Conservation (phyloP, 1,140 invertebrate species). For the Calliopsis andreniformis region DNA sequence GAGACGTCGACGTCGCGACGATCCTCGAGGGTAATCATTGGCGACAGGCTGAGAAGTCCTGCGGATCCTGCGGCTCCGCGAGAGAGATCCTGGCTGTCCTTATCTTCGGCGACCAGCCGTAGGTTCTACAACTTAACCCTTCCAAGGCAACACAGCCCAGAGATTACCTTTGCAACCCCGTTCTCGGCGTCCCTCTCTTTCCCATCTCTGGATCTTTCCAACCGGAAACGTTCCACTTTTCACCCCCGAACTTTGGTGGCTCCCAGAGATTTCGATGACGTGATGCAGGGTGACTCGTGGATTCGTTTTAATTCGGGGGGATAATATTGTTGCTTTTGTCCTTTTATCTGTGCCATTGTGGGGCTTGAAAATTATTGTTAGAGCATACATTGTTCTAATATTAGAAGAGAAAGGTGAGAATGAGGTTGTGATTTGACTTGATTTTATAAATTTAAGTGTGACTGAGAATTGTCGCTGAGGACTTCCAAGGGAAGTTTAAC, state of each 20-base stretch:
- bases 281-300: too few relatives aligned
- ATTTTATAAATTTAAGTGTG: too few relatives aligned
- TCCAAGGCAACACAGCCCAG: constrained; percentile 66
- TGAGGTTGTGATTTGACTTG: too few relatives aligned
- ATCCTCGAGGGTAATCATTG: constrained; percentile 59
- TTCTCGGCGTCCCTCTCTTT: constrained; percentile 6
- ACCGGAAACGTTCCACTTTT: constrained; percentile 17
- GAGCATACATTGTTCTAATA: too few relatives aligned
- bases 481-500: too few relatives aligned
- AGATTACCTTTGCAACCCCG: constrained; percentile 72
- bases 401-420: too few relatives aligned
- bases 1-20: constrained; percentile 46
- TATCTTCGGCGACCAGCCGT: constrained; percentile 76
- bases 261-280: too few relatives aligned
- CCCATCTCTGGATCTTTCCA: constrained; percentile 8
- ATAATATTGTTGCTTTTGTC: too few relatives aligned
- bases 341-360: too few relatives aligned
- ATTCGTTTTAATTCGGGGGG: too few relatives aligned
- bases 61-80: constrained; percentile 75
- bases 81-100: constrained; percentile 71
- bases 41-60: constrained; percentile 59
- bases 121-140: constrained; percentile 80
- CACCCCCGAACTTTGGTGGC: not conserved
- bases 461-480: too few relatives aligned
- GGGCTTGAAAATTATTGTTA: too few relatives aligned